phyloP scores from a whole-genome alignment of 2,113 vertebrate genomes.

The Dromiciops gliroides region DNA sequence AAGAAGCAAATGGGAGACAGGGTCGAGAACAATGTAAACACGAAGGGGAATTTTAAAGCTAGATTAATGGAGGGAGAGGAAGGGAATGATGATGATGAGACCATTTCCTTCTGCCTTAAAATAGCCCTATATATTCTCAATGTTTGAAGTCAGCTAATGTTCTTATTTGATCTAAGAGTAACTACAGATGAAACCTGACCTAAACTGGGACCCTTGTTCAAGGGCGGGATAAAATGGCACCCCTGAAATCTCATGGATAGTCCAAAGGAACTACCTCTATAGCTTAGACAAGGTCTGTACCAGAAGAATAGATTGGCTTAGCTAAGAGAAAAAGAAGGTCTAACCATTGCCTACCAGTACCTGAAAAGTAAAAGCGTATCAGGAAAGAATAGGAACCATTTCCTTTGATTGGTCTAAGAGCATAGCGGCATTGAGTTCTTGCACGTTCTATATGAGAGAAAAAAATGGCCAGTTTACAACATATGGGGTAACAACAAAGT shows the following conservation, averaged over 20 bases:
- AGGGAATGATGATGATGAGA: neutral
- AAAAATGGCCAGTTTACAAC: neutral
- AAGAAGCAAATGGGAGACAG: neutral
- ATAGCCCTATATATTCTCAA: neutral
- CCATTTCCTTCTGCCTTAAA: neutral
- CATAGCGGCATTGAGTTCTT: neutral
- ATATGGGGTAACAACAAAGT: neutral
- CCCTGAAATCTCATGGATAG: neutral
- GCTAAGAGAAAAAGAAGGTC: too few species aligned
- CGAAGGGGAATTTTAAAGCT: neutral
- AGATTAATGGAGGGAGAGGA: neutral
- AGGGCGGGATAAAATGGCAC: neutral
- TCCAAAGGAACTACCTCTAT: neutral
- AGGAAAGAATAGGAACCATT: neutral
- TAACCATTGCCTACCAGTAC: neutral
- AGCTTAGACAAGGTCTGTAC: neutral
- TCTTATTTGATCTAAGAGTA: neutral
- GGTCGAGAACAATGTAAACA: neutral
- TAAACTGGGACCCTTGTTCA: conserved; percentile 3
- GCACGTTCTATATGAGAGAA: neutral
- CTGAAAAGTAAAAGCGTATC: neutral
- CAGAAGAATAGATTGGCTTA: neutral
- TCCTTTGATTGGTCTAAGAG: neutral
- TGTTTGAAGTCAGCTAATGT: neutral
- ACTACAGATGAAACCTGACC: neutral